These are phyloP conservation scores for Chaetodon auriga DNA, from an alignment of 2,113 vertebrate genomes.

Conservation along the genomic window DNA sequence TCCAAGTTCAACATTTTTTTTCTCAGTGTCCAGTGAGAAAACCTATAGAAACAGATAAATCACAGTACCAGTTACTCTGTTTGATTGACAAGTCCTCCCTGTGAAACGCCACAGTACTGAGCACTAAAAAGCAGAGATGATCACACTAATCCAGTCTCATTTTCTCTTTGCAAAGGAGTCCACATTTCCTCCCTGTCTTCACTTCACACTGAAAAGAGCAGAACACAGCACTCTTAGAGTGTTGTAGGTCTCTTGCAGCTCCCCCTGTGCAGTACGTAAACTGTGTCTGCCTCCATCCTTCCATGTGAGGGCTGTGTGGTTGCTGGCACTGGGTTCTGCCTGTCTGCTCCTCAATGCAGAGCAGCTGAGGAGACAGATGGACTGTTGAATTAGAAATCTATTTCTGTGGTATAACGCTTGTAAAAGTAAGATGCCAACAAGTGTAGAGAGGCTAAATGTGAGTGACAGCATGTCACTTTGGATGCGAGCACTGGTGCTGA, in stretches of 20 bases:
- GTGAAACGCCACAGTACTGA: no score
- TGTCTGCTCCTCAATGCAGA: constrained; percentile 29
- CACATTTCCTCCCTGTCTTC: background rate
- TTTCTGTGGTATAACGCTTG: constrained; percentile 27
- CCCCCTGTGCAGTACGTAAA: constrained; percentile 22
- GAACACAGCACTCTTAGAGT: background rate
- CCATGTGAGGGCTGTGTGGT: constrained; percentile 46
- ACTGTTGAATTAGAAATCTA: constrained; percentile 51
- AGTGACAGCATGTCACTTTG: constrained; percentile 4
- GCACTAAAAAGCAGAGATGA: no score
- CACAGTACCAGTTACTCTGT: no score
- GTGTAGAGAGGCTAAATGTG: constrained; percentile 9
- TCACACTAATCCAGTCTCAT: background rate
- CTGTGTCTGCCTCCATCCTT: constrained; percentile 15
- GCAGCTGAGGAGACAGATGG: constrained; percentile 65
- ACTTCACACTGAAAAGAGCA: background rate
- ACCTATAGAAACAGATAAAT: no score
- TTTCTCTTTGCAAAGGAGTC: background rate
- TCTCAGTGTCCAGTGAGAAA: no score
- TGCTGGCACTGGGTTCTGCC: constrained; percentile 5
- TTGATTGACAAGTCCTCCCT: no score
- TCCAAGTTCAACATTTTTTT: no score
- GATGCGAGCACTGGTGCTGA: background rate
- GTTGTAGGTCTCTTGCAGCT: constrained; percentile 1
- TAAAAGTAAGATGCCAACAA: constrained; percentile 27